Conservation (phyloP, 2,888 invertebrate genomes). For the Allolobophora icterica region DNA sequence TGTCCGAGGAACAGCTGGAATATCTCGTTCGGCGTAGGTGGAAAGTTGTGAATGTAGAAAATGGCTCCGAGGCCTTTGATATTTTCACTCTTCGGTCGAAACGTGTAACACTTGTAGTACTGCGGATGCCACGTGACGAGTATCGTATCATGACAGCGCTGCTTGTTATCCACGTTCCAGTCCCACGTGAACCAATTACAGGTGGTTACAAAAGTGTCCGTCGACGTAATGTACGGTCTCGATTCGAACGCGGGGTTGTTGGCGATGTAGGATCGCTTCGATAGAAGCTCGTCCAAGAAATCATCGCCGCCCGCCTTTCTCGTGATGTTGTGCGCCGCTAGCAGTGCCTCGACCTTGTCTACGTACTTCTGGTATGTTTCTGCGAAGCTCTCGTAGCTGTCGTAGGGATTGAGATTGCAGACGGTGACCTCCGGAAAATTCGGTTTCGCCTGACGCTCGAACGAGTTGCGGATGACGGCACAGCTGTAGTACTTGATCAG, state of each 20-base stretch:
- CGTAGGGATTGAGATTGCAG: slow-evolving; percentile 21
- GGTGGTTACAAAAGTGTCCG: background rate
- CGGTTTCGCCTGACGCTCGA: background rate
- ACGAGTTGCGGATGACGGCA: background rate
- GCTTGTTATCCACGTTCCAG: background rate
- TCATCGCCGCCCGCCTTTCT: background rate
- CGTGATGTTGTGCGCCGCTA: background rate
- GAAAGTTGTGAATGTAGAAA: slow-evolving; percentile 19
- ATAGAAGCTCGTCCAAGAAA: background rate
- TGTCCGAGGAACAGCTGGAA: background rate
- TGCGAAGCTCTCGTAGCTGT: background rate
- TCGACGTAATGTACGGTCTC: background rate
- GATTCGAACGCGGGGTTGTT: background rate
- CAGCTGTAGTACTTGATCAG: slow-evolving; percentile 10
- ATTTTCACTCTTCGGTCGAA: background rate
- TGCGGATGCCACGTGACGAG: slow-evolving; percentile 7
- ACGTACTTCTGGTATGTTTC: slow-evolving; percentile 20
- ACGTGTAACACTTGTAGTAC: slow-evolving; percentile 23
- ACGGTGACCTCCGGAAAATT: slow-evolving; percentile 19
- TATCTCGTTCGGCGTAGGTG: background rate
- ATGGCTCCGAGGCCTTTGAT: background rate
- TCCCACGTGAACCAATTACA: background rate
- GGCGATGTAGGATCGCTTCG: background rate
- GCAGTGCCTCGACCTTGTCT: background rate
- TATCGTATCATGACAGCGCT: background rate